A percentile compares a stretch with the other conserved stretches of the same genome.
Evolutionary conservation across 2,888 invertebrate genomes (phyloP).

Genomic region (Meganola albula): DNA sequence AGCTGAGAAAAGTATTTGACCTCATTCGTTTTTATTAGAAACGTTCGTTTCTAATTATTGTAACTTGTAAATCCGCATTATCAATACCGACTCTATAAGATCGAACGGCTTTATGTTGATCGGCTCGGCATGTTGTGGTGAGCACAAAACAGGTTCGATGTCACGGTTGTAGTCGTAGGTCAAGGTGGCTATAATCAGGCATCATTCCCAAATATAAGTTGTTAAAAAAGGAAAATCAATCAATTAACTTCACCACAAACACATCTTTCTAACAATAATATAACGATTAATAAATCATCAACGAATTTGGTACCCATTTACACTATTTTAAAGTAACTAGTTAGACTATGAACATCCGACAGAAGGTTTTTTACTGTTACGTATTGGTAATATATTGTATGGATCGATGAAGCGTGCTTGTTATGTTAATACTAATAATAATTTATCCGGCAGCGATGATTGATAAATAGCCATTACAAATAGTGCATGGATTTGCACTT

Average conservation of each 20-base stretch:
- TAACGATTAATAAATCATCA: too few relatives aligned
- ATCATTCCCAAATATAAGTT: conserved; percentile 23
- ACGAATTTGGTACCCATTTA: too few relatives aligned
- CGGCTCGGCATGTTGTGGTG: conserved; percentile 28
- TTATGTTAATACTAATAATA: conserved; percentile 10
- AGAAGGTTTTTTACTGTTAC: conserved; percentile 21
- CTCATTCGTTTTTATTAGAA: conserved; percentile 33
- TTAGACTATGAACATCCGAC: conserved; percentile 25
- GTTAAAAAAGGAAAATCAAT: conserved; percentile 14
- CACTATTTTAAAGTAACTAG: conserved; percentile 14
- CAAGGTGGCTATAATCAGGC: conserved; percentile 36
- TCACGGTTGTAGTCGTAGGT: conserved; percentile 43
- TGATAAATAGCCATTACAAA: too few relatives aligned
- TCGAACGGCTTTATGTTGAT: too few relatives aligned
- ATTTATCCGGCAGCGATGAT: conserved; percentile 18
- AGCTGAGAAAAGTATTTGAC: conserved; percentile 44
- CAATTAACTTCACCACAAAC: too few relatives aligned
- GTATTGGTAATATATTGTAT: conserved; percentile 11
- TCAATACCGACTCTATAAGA: too few relatives aligned
- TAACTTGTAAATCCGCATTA: too few relatives aligned
- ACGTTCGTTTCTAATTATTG: too few relatives aligned
- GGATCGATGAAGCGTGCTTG: conserved; percentile 22
- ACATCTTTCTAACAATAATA: too few relatives aligned
- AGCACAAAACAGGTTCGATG: conserved; percentile 54
- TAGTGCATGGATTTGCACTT: too few relatives aligned